Percentiles rank a stretch among this genome's conserved stretches.
phyloP scores from a whole-genome alignment of 2,888 invertebrate genomes.

The Gymnocheta viridis region DNA sequence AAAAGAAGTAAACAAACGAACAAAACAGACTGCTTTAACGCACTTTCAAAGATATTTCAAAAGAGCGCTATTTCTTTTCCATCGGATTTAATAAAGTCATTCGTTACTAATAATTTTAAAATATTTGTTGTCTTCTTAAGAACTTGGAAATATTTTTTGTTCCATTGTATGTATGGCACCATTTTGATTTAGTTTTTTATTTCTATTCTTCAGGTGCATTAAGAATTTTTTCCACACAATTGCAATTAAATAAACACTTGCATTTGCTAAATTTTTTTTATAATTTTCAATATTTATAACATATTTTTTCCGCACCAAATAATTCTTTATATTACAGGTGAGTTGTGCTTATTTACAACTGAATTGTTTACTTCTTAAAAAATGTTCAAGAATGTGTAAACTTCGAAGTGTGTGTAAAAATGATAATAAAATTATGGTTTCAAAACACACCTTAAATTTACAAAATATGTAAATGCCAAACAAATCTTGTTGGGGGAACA shows the following conservation, averaged over 20 bases:
- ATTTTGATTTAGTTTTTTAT: background rate
- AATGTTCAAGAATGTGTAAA: constrained; percentile 17
- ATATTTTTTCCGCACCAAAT: constrained; percentile 32
- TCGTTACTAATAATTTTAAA: background rate
- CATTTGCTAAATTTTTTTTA: constrained; percentile 3
- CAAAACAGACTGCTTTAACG: too few species aligned
- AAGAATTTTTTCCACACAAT: constrained; percentile 24
- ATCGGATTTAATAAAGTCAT: background rate
- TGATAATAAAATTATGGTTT: background rate
- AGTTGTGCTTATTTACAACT: constrained; percentile 21
- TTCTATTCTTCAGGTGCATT: constrained; percentile 22
- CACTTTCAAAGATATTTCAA: too few species aligned
- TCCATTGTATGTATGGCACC: background rate
- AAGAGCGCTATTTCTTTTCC: background rate
- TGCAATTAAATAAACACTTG: constrained; percentile 50
- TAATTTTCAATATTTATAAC: constrained; percentile 11
- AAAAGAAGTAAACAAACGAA: too few species aligned
- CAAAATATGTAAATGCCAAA: constrained; percentile 12
- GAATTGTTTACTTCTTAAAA: constrained; percentile 11
- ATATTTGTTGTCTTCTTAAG: background rate
- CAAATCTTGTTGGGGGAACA: background rate
- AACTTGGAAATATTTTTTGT: background rate
- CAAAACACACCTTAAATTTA: constrained; percentile 50
- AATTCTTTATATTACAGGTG: constrained; percentile 55
- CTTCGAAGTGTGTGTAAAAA: background rate